Conservation (phyloP, 1,140 invertebrate species). For the Diachasmimorpha longicaudata region DNA sequence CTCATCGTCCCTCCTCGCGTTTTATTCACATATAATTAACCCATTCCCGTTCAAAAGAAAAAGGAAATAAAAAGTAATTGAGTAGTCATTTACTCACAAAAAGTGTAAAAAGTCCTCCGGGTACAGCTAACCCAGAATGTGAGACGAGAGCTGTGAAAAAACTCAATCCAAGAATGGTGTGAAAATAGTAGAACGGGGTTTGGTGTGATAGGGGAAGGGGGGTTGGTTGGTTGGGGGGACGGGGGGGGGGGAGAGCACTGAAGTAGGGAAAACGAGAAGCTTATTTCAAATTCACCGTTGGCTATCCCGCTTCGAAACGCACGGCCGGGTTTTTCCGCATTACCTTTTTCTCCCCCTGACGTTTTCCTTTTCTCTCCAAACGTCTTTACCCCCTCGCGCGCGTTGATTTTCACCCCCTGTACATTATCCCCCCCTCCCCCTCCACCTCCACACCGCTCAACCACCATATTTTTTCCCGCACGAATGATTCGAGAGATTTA, state of each 20-base stretch:
- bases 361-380: slow-evolving; percentile 1
- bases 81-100: not conserved
- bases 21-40: not conserved
- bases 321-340: slow-evolving; percentile 16
- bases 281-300: slow-evolving; percentile 19
- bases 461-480: slow-evolving; percentile 3
- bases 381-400: not conserved
- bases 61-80: not conserved
- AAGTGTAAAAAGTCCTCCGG: not conserved
- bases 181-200: not conserved
- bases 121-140: not conserved
- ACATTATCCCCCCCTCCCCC: not conserved
- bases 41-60: not conserved
- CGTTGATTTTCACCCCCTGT: not conserved
- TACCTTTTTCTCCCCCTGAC: slow-evolving; percentile 4
- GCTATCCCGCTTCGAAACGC: slow-evolving; percentile 15
- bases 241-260: not conserved
- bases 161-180: not conserved
- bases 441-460: no score
- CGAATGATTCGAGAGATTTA: not conserved
- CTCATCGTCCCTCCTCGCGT: no score
- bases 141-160: not conserved
- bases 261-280: slow-evolving; percentile 5
- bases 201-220: no score
- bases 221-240: no score